phyloP scores from a whole-genome alignment of 2,888 invertebrate genomes.

The Lochmaea crataegi region DNA sequence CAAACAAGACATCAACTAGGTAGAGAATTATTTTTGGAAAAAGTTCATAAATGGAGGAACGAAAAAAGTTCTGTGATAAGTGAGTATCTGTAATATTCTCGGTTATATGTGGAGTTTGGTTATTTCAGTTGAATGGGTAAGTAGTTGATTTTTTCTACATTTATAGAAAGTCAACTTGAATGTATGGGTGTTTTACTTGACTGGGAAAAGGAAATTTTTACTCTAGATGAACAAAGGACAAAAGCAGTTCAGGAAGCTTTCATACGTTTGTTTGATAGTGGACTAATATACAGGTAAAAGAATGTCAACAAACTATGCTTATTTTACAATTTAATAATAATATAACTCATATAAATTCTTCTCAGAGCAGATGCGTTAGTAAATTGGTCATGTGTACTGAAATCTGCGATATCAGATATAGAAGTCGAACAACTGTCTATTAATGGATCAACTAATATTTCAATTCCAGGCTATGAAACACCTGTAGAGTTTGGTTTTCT shows the following conservation, averaged over 20 bases:
- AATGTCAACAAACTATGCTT: background rate
- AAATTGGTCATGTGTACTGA: constrained; percentile 97
- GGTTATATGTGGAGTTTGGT: background rate
- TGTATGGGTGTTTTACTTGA: constrained; percentile 92
- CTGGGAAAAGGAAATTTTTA: constrained; percentile 95
- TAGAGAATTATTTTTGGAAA: constrained; percentile 89
- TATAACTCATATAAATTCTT: background rate
- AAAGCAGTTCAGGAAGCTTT: constrained; percentile 95
- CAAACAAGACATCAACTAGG: constrained; percentile 95
- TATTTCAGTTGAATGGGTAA: background rate
- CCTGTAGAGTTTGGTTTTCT: constrained; percentile 93
- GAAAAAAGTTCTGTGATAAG: constrained; percentile 68
- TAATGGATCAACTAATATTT: constrained; percentile 83
- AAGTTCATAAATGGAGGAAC: constrained; percentile 96
- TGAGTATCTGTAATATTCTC: constrained; percentile 60
- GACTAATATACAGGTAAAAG: constrained; percentile 72
- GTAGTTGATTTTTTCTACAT: no score
- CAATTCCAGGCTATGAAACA: constrained; percentile 90
- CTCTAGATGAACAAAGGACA: constrained; percentile 93
- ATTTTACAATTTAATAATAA: background rate
- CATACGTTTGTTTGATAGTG: constrained; percentile 70
- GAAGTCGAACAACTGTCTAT: constrained; percentile 97
- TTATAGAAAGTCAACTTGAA: constrained; percentile 76
- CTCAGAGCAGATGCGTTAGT: constrained; percentile 89
- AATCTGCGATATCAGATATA: constrained; percentile 98